Conservation (phyloP, 2,888 invertebrate species). For the Polietes domitor region DNA sequence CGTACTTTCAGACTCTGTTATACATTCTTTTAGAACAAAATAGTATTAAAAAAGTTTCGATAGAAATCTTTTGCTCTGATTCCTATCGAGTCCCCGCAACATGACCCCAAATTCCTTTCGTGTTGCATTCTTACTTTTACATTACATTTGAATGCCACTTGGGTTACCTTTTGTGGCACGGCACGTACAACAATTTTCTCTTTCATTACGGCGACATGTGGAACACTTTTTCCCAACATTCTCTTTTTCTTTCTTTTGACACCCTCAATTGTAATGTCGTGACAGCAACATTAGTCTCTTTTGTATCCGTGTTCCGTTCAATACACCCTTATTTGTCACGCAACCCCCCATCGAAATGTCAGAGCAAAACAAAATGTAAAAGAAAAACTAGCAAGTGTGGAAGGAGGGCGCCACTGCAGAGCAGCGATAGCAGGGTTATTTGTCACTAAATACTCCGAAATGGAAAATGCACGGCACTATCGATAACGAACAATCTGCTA, state of each 20-base stretch:
- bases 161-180: slow-evolving; percentile 10
- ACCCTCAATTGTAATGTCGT: slow-evolving; percentile 10
- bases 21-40: no score
- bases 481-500: no score
- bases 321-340: slow-evolving; percentile 37
- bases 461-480: neutral
- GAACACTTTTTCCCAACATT: neutral
- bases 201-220: neutral
- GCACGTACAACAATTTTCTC: slow-evolving; percentile 14
- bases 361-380: slow-evolving; percentile 28
- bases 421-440: slow-evolving; percentile 2
- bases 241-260: slow-evolving; percentile 4
- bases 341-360: slow-evolving; percentile 35
- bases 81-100: no score
- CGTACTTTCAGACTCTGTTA: no score
- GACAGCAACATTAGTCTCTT: neutral
- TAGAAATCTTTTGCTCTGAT: no score
- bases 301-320: slow-evolving; percentile 13
- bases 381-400: neutral
- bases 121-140: no score
- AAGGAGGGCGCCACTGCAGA: neutral
- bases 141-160: neutral
- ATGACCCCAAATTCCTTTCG: no score
- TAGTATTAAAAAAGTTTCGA: no score
- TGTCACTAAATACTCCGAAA: slow-evolving; percentile 13